Conservation (phyloP, 2,113 vertebrate species). For the Cebus imitator region DNA sequence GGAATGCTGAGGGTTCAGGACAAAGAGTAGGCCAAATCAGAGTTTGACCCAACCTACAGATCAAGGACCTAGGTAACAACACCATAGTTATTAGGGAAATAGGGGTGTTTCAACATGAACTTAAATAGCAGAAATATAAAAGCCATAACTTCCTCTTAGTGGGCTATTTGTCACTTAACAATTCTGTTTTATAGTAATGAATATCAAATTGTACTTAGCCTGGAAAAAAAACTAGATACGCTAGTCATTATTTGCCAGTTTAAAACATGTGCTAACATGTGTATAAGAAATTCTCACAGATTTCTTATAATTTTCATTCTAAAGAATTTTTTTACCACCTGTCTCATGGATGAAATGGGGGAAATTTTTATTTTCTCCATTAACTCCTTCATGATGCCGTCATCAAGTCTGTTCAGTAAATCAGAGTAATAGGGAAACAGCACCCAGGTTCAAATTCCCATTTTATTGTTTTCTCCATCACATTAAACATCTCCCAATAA, state of each 20-base stretch:
- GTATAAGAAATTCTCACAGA: background rate
- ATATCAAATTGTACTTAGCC: slow-evolving; percentile 3
- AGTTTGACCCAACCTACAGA: background rate
- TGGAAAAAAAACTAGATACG: background rate
- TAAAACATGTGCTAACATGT: background rate
- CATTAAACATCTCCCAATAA: background rate
- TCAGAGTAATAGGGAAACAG: background rate
- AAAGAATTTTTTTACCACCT: background rate
- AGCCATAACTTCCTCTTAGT: background rate
- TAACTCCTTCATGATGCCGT: background rate
- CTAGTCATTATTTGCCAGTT: slow-evolving; percentile 42
- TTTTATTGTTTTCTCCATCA: background rate
- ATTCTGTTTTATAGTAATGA: slow-evolving; percentile 28
- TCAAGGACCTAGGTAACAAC: background rate
- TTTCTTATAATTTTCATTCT: slow-evolving; percentile 44
- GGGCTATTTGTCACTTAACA: background rate
- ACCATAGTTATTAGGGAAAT: background rate
- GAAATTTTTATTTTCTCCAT: slow-evolving; percentile 11
- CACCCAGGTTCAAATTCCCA: background rate
- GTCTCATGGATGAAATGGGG: background rate
- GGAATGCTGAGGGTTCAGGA: background rate
- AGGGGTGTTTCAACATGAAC: background rate
- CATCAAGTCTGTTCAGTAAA: slow-evolving; percentile 39
- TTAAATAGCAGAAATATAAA: slow-evolving; percentile 35
- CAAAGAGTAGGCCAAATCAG: background rate